Percentiles rank a stretch among this genome's conserved stretches.
Conservation (phyloP, 2,113 vertebrate species). For the Ivindomyrus marchei region DNA sequence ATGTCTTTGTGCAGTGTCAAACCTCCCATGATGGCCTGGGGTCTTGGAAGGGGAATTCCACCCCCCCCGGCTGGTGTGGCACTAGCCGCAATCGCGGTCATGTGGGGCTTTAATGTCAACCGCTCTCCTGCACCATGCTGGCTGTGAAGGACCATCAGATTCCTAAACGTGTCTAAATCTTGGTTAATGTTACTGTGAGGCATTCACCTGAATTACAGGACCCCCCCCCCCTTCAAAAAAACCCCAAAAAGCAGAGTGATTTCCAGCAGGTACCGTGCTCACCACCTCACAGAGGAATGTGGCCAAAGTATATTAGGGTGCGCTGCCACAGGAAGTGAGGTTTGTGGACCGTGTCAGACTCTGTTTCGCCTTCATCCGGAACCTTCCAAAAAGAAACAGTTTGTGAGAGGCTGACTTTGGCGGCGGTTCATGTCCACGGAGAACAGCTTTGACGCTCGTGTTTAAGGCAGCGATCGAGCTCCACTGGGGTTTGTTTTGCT, state of each 20-base stretch:
- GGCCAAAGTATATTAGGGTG: background rate
- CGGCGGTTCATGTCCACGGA: background rate
- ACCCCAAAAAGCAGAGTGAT: background rate
- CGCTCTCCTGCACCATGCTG: background rate
- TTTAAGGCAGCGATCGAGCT: background rate
- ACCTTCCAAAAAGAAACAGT: background rate
- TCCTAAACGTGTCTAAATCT: background rate
- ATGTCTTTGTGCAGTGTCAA: background rate
- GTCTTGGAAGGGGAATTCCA: background rate
- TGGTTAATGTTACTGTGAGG: background rate
- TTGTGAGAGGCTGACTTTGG: background rate
- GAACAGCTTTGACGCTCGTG: background rate
- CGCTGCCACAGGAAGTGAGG: background rate
- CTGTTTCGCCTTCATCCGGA: background rate
- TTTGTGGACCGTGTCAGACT: background rate
- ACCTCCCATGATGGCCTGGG: background rate
- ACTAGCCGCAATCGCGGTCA: background rate
- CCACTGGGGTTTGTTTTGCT: background rate
- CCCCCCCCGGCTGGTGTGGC: background rate
- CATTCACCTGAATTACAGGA: background rate
- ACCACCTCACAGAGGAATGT: background rate
- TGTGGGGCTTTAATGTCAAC: background rate
- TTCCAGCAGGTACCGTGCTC: background rate
- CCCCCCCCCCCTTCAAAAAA: background rate
- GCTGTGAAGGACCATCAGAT: background rate